phyloP scores from a whole-genome alignment of 1,140 invertebrate genomes.

The Ceratina australensis region DNA sequence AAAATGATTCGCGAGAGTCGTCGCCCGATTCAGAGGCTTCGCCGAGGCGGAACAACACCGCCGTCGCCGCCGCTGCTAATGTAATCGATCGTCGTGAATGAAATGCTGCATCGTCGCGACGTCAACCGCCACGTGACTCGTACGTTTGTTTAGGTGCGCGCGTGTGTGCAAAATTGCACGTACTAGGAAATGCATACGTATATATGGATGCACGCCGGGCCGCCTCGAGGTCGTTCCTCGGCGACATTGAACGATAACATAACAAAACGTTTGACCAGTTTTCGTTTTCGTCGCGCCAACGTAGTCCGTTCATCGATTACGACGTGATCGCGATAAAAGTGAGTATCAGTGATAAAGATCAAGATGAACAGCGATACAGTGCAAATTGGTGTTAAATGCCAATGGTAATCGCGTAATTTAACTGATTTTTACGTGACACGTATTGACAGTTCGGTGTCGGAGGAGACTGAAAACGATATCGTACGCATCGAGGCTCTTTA shows the following conservation, averaged over 20 bases:
- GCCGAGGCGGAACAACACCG: constrained; percentile 28
- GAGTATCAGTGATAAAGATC: too few species aligned
- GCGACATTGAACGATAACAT: constrained; percentile 40
- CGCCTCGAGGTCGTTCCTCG: constrained; percentile 52
- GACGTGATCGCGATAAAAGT: not conserved
- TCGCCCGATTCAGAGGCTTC: constrained; percentile 45
- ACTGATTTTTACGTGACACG: not conserved
- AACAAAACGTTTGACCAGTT: constrained; percentile 40
- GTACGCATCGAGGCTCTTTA: not conserved
- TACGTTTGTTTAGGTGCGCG: not conserved
- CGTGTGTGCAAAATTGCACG: not conserved
- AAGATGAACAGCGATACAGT: not conserved
- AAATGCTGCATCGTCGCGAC: constrained; percentile 53
- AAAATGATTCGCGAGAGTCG: constrained; percentile 21
- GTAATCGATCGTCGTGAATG: constrained; percentile 55
- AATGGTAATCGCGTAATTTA: not conserved
- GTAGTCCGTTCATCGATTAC: too few species aligned
- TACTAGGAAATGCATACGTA: not conserved
- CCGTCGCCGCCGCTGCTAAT: constrained; percentile 45
- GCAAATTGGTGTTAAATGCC: not conserved
- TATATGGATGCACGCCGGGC: constrained; percentile 13
- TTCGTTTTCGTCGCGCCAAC: constrained; percentile 9
- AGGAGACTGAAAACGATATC: constrained; percentile 6
- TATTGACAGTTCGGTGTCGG: constrained; percentile 11
- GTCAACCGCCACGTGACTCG: constrained; percentile 53